Evolutionary conservation across 2,888 invertebrate genomes (phyloP).

Genomic region (Campaea margaritaria): DNA sequence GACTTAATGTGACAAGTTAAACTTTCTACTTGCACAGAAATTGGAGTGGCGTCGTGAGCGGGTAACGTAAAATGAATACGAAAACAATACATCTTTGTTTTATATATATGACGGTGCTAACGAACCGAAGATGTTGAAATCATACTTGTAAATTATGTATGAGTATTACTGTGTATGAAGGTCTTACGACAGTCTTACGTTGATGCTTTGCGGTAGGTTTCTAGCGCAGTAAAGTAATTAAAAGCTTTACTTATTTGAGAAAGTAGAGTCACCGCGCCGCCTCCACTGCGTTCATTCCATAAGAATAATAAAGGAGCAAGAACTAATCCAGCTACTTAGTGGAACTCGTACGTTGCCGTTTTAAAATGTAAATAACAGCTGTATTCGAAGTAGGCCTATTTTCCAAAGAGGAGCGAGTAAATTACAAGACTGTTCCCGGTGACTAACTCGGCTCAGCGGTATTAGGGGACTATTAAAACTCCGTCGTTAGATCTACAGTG

Average conservation of each 20-base stretch:
- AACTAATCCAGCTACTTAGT: constrained; percentile 51
- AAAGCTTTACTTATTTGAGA: constrained; percentile 35
- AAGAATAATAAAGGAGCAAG: constrained; percentile 50
- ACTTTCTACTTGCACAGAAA: constrained; percentile 12
- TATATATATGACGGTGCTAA: constrained; percentile 22
- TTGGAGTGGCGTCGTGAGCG: constrained; percentile 13
- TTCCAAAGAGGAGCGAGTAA: constrained; percentile 62
- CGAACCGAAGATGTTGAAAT: constrained; percentile 27
- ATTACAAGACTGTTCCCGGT: constrained; percentile 65
- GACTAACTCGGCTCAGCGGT: constrained; percentile 59
- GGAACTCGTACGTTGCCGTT: constrained; percentile 42
- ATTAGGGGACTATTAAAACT: constrained; percentile 74
- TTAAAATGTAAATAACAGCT: constrained; percentile 53
- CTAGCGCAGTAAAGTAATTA: constrained; percentile 29
- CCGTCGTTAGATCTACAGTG: constrained; percentile 61
- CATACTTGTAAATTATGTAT: constrained; percentile 29
- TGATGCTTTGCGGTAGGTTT: constrained; percentile 5
- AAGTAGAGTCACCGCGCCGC: constrained; percentile 17
- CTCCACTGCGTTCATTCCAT: constrained; percentile 34
- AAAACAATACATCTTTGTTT: constrained; percentile 21
- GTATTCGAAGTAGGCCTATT: constrained; percentile 60
- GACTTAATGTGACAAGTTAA: constrained; percentile 31
- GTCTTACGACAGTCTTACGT: constrained; percentile 4
- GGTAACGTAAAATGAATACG: constrained; percentile 15
- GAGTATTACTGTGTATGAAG: constrained; percentile 5